phyloP scores from a whole-genome alignment of 2,888 invertebrate genomes.

The Nesidiocoris tenuis region DNA sequence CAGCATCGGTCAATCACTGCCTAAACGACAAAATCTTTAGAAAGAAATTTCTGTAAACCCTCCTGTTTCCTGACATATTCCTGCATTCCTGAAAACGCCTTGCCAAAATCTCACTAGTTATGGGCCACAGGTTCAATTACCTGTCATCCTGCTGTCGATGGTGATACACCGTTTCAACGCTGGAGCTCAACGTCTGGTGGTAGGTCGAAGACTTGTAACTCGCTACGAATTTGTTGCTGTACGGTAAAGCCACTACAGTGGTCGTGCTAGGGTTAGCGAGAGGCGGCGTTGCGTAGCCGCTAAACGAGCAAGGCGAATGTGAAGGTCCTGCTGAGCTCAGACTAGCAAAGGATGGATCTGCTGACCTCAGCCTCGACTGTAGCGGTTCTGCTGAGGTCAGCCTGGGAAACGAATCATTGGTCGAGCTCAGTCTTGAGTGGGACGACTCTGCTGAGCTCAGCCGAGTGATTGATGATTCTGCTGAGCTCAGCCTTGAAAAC shows the following conservation, averaged over 20 bases:
- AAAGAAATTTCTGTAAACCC: too few relatives aligned
- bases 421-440: too few relatives aligned
- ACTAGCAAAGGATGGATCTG: too few relatives aligned
- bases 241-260: background rate
- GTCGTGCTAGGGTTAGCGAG: background rate
- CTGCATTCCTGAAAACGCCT: too few relatives aligned
- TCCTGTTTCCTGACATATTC: too few relatives aligned
- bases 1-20: too few relatives aligned
- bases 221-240: slow-evolving; percentile 11
- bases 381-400: background rate
- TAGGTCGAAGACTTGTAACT: slow-evolving; percentile 9
- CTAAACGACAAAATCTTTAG: too few relatives aligned
- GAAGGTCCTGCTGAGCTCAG: background rate
- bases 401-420: background rate
- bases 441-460: background rate
- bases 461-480: background rate
- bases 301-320: background rate
- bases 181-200: background rate
- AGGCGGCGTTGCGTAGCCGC: slow-evolving; percentile 7
- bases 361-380: too few relatives aligned
- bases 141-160: slow-evolving; percentile 32
- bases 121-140: too few relatives aligned
- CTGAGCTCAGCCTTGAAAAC: background rate
- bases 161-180: slow-evolving; percentile 17
- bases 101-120: too few relatives aligned